A percentile compares a stretch with the other conserved stretches of the same genome.
Evolutionary conservation across 2,797 vertebrate genomes (phyloP).

Genomic region (Tokudaia tokunoshimensis): DNA sequence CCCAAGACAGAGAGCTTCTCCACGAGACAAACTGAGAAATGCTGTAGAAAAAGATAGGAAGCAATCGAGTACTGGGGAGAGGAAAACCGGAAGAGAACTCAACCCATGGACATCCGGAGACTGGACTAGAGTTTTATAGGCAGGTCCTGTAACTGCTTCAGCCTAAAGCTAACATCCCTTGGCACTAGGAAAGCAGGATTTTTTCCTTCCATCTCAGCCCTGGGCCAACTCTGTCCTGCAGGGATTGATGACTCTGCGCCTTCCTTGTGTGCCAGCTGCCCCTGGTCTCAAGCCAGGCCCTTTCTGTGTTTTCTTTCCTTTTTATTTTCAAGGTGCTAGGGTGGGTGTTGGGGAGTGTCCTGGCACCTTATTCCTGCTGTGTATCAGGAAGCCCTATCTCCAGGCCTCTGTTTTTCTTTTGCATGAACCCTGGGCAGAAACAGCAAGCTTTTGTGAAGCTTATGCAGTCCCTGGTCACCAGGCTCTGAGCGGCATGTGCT

Average conservation of each 20-base stretch:
- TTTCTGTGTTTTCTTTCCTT: not conserved
- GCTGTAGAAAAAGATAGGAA: conserved; percentile 48
- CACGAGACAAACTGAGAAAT: not conserved
- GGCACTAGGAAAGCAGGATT: conserved; percentile 21
- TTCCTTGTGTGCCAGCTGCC: not conserved
- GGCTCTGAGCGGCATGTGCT: not conserved
- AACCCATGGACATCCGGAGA: not conserved
- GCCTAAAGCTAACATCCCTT: conserved; percentile 35
- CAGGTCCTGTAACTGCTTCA: not conserved
- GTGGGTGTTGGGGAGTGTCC: not conserved
- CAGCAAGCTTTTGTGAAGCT: not conserved
- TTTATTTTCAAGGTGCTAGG: not conserved
- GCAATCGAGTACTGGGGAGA: not conserved
- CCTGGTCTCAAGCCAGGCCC: not conserved
- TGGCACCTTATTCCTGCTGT: not conserved
- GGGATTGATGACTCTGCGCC: not conserved
- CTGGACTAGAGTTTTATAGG: conserved; percentile 23
- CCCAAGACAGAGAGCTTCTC: not conserved
- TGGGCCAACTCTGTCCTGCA: not conserved
- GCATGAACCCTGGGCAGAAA: not conserved
- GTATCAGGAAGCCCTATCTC: not conserved
- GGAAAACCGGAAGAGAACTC: not conserved
- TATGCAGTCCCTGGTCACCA: not conserved
- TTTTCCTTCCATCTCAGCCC: not conserved
- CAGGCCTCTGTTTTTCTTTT: not conserved